phyloP scores from a whole-genome alignment of 2,888 invertebrate species.

The Rotaria magnacalcarata region DNA sequence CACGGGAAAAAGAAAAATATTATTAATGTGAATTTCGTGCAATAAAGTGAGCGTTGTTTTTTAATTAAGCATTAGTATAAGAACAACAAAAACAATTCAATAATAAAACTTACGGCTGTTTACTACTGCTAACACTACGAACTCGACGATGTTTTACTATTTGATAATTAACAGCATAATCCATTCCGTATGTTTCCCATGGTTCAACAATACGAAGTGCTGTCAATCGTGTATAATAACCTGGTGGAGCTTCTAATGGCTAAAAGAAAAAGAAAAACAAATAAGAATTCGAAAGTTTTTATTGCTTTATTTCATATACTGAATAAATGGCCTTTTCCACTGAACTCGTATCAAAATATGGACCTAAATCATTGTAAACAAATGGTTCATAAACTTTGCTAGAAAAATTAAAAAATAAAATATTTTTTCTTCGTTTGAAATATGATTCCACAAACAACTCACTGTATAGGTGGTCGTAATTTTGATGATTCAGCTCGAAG shows the following conservation, averaged over 20 bases:
- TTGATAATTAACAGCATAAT: slow-evolving; percentile 32
- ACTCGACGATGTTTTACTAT: background rate
- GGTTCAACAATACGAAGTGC: slow-evolving; percentile 44
- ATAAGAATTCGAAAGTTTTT: background rate
- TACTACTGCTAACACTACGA: slow-evolving; percentile 36
- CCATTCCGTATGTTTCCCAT: slow-evolving; percentile 46
- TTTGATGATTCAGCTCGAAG: background rate
- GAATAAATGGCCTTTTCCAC: slow-evolving; percentile 41
- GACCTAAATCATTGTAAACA: slow-evolving; percentile 44
- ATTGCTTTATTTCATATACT: background rate
- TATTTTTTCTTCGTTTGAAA: background rate
- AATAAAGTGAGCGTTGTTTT: background rate
- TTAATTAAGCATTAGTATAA: background rate
- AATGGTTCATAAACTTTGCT: slow-evolving; percentile 43
- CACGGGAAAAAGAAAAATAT: background rate
- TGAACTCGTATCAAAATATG: slow-evolving; percentile 38
- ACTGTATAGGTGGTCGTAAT: background rate
- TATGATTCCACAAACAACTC: background rate
- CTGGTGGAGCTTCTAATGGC: background rate
- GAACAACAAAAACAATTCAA: background rate
- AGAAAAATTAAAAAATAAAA: background rate
- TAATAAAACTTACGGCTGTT: background rate
- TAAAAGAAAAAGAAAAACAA: background rate
- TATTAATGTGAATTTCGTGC: too few species aligned
- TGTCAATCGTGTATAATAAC: slow-evolving; percentile 44